Base-by-base conservation (phyloP, 1,140 invertebrate genomes). In the Papilio polyxenes region DNA sequence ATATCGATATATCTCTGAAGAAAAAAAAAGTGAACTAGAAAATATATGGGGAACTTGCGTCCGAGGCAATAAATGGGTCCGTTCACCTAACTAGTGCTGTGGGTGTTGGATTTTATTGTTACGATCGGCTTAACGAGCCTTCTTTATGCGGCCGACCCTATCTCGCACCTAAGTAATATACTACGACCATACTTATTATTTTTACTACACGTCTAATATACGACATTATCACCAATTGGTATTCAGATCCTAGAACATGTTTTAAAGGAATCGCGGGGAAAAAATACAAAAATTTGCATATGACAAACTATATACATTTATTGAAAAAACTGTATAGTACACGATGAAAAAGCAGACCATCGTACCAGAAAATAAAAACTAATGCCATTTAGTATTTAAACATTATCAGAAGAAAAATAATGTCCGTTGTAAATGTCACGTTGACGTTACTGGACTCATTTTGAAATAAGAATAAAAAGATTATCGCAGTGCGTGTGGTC, bases 51-150 rank as follows among this genome's bases (percentile, higher is more conserved):
- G 85, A 85, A 86, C 85, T 84, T 83, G 40, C 79, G 85, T 82
- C 75, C 77, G 82, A 83, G 84, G 81, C 84, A 84, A 89, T 89
- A 88, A 89, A 90, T 87, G 84, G 84, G 86, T 87, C 78, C 84
- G 86, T 89, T 89, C 88, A 86, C 85, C 87, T 85, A 88, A 87
- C 89, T 90, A 90, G 84, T 84, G 81, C 81, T 82, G 87, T 89
- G 87, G 88, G 88, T 89, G 88, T 89, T 87, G 82, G 83, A 81
- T 90, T 91, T 91, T 90, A 91, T 89, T 89, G 87, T 89, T 90
- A 89, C 86, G 86, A 85, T 79, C 83, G 79, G n/a, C 81, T 83
- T 89, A 87, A 91, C 85, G 85, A 88, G 82, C 83, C 75, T 81
- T 69, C 81, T 86, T 84, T 84, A 84, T 81, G 44, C 69, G 56